These are phyloP conservation scores for Eumeta japonica DNA, from an alignment of 1,140 invertebrate species.

Conservation along the genomic window DNA sequence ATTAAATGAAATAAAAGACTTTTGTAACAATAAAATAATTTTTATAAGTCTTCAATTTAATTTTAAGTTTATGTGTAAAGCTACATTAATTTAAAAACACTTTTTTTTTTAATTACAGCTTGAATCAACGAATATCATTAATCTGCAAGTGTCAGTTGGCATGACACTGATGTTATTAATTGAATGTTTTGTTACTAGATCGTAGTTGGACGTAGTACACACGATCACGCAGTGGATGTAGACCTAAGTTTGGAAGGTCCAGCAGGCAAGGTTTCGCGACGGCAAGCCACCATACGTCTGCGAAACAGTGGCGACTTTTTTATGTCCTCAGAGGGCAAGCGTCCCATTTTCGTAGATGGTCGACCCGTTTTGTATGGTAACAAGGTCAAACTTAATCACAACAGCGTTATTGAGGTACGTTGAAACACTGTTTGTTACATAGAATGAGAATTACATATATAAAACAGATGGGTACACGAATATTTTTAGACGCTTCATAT, in stretches of 20 bases:
- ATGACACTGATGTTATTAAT: too few relatives aligned
- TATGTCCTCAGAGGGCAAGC: conserved; percentile 91
- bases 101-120: too few relatives aligned
- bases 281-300: conserved; percentile 87
- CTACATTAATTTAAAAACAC: too few relatives aligned
- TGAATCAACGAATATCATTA: too few relatives aligned
- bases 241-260: conserved; percentile 92
- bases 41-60: too few relatives aligned
- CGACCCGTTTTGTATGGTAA: conserved; percentile 82
- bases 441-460: conserved; percentile 3
- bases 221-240: conserved; percentile 89
- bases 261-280: conserved; percentile 79
- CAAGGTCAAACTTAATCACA: conserved; percentile 86
- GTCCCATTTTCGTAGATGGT: conserved; percentile 92
- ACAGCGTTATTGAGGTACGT: conserved; percentile 89
- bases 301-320: conserved; percentile 92
- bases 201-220: conserved; percentile 85
- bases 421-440: too few relatives aligned
- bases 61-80: too few relatives aligned
- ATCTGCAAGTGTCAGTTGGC: too few relatives aligned
- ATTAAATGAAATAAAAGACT: too few relatives aligned
- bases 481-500: background rate
- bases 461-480: conserved; percentile 1
- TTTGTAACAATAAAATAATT: too few relatives aligned
- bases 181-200: conserved; percentile 63